Evolutionary conservation across 2,888 invertebrate genomes (phyloP), one percentile per base, ranked within the genome.

Genomic region (Cryptosula pallasiana): DNA sequence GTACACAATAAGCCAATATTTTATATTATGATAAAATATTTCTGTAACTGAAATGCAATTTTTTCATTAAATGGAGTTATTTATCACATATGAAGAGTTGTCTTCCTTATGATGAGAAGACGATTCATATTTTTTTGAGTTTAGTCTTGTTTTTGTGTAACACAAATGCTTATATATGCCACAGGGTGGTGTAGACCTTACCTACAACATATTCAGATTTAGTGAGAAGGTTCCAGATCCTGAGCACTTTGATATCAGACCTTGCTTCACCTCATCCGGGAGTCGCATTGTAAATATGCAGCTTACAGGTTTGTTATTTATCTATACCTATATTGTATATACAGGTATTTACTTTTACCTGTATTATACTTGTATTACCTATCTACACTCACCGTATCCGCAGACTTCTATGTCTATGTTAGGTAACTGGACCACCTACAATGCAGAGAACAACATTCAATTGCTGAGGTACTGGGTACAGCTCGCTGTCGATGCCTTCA

Each of bases 201-300:
- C 16, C 5, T 70, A 70, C 55, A 70, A 70, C 70, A 45, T 70
- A 5, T 70, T 36, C 55, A 9, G 70, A 36, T 70, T 70, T 36
- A 36, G 9, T 54, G 70, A 70, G 55, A 32, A 9, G 2, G 25
- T 16, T 1, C 70, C 70, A 35, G 70, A 54, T 23, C 70, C 55
- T n/a, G 3, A 5, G 2, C 2, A 5, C 5, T 70, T 70, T 29
- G 70, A 70, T 29, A 32, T 70, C 23, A 23, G 45, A 29, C 3
- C 35, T 2, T 70, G 70, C 45, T 70, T 70, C 32, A n/a, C 13
- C 2, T 35, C 13, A 2, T n/a, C 36, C 25, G 55, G 70, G 1
- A 54, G 55, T 29, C 20, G 13, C 9, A 5, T 45, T 45, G 20
- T 45, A 13, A 45, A 20, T 5, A 35, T 70, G 70, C 29, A 23